A percentile compares a stretch with the other conserved stretches of the same genome.
Conservation (phyloP, 2,888 invertebrate species). For the Tachystola acroxantha region DNA sequence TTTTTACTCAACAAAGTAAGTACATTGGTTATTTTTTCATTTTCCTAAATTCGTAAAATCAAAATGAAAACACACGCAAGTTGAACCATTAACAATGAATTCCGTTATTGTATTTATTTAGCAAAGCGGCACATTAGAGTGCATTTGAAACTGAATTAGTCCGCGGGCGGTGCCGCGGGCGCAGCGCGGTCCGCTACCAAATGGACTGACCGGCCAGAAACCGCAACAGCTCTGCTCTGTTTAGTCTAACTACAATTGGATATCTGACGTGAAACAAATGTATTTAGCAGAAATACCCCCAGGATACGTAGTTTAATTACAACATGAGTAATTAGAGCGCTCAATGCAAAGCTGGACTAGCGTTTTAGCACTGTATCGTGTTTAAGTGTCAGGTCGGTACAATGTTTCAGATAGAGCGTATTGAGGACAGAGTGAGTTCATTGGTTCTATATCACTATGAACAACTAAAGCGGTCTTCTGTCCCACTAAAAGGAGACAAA, state of each 20-base stretch:
- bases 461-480: too few relatives aligned
- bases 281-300: conserved; percentile 7
- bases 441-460: too few relatives aligned
- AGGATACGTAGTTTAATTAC: conserved; percentile 11
- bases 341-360: not conserved
- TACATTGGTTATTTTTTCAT: too few relatives aligned
- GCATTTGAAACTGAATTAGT: conserved; percentile 41
- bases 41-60: too few relatives aligned
- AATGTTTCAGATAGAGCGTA: too few relatives aligned
- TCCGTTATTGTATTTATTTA: conserved; percentile 48
- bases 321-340: not conserved
- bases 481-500: too few relatives aligned
- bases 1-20: too few relatives aligned
- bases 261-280: conserved; percentile 30
- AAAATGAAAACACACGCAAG: too few relatives aligned
- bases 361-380: too few relatives aligned
- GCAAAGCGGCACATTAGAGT: conserved; percentile 39
- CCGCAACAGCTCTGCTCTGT: conserved; percentile 43
- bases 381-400: too few relatives aligned
- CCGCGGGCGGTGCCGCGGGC: conserved; percentile 31
- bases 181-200: conserved; percentile 25
- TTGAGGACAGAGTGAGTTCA: too few relatives aligned
- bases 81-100: too few relatives aligned
- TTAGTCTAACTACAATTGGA: conserved; percentile 47
- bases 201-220: conserved; percentile 42